Evolutionary conservation across 2,888 invertebrate species (phyloP), one percentile per base, ranked within the genome.

Genomic region (Malacosoma neustria): DNA sequence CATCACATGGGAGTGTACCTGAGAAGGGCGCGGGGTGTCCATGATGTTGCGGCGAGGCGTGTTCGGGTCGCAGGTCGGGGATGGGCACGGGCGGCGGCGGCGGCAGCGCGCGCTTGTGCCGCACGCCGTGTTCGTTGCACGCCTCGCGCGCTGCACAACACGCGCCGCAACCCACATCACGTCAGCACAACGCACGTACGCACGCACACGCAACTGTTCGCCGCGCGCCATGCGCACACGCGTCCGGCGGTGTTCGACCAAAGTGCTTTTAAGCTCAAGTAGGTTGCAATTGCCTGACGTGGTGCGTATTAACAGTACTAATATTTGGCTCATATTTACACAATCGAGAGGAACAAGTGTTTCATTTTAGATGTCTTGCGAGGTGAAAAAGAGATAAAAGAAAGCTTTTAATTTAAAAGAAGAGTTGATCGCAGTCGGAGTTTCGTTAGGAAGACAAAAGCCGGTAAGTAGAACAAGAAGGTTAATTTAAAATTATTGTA

Each of bases 51-150:
- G 34, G 60, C 51, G 52, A 67, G 55, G 49, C 63, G 51, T 45
- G 62, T 68, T 89, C 90, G 76, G 89, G 89, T 80, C 95, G 91
- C 84, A 96, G 91, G 88, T 94, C 93, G 73, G 95, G 95, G 77
- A 96, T 96, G 80, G 94, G 91, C 76, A 88, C 88, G 75, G 94
- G 92, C 80, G 90, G 88, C 81, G 93, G 91, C 88, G 93, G 91
- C 82, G 94, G 92, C 87, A 95, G 91, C 82, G 93, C 90, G 61
- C 82, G 91, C 87, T 90, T 90, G 89, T 93, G 94, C 72, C 91
- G 90, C 87, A 95, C 94, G 84, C 94, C 95, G 86, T 93, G 92
- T 88, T 88, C 90, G 91, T 94, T 95, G 87, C 92, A 88, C 58
- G 72, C 74, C 87, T 88, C 74, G 88, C 89, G 77, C 87, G 51